A percentile compares a stretch with the other conserved stretches of the same genome.
Conservation (phyloP, 2,113 vertebrate species). For the Typhlomys cinereus region DNA sequence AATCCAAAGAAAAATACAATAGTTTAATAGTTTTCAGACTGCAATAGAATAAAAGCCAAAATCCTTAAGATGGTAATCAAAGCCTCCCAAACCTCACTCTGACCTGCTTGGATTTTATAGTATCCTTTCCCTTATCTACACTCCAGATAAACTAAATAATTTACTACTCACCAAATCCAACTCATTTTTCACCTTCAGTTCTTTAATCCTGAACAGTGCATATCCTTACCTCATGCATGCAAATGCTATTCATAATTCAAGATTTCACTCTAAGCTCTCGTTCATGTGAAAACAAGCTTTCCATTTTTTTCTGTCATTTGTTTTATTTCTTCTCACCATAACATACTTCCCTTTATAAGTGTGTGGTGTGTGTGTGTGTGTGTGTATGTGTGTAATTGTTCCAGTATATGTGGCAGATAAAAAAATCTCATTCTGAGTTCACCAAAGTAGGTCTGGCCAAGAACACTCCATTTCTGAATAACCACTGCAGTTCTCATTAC, state of each 20-base stretch:
- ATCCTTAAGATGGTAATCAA: not conserved
- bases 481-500: not conserved
- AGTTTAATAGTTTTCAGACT: not conserved
- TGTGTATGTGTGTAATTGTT: no score
- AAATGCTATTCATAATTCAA: not conserved
- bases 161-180: not conserved
- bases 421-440: not conserved
- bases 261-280: not conserved
- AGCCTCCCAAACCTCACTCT: not conserved
- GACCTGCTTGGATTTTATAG: not conserved
- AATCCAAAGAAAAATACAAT: accelerated
- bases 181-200: not conserved
- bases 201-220: not conserved
- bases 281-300: not conserved
- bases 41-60: not conserved
- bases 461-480: not conserved
- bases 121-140: not conserved
- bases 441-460: not conserved
- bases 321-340: not conserved
- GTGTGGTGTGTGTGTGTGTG: not conserved
- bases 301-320: not conserved
- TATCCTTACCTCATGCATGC: not conserved
- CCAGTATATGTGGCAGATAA: no score
- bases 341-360: not conserved
- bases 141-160: not conserved